phyloP scores from a whole-genome alignment of 2,888 invertebrate species.

The Serripes groenlandicus region DNA sequence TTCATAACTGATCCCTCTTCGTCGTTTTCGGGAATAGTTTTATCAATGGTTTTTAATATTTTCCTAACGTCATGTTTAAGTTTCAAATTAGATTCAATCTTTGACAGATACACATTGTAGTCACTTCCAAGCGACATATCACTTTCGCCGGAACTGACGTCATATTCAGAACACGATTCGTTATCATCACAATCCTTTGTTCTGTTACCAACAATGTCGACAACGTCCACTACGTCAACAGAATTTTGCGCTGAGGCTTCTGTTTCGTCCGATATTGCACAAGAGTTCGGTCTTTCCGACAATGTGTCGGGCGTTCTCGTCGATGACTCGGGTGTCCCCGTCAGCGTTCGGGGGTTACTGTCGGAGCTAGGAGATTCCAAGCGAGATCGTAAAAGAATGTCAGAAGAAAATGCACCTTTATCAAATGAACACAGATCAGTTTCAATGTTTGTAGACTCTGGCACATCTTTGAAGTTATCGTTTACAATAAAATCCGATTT shows the following conservation, averaged over 20 bases:
- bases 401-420: slow-evolving; percentile 33
- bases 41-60: slow-evolving; percentile 50
- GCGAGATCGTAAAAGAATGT: slow-evolving; percentile 4
- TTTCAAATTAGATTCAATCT: slow-evolving; percentile 62
- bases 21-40: slow-evolving; percentile 37
- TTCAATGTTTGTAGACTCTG: slow-evolving; percentile 41
- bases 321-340: slow-evolving; percentile 60
- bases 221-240: neutral
- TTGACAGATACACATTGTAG: slow-evolving; percentile 62
- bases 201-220: neutral
- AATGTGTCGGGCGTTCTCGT: slow-evolving; percentile 54
- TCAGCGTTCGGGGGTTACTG: slow-evolving; percentile 60
- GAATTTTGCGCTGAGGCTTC: neutral
- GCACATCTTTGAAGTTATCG: slow-evolving; percentile 38
- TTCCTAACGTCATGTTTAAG: slow-evolving; percentile 64
- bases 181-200: slow-evolving; percentile 18
- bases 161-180: slow-evolving; percentile 58
- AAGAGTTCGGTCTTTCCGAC: slow-evolving; percentile 54
- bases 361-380: slow-evolving; percentile 10
- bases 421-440: slow-evolving; percentile 61
- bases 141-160: slow-evolving; percentile 64
- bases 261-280: slow-evolving; percentile 53
- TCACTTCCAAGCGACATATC: slow-evolving; percentile 50
- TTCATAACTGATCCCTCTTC: slow-evolving; percentile 21
- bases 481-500: slow-evolving; percentile 40